Percentiles rank a stretch among this genome's conserved stretches.
phyloP scores from a whole-genome alignment of 2,888 invertebrate genomes.

The Dendrolimus houi region DNA sequence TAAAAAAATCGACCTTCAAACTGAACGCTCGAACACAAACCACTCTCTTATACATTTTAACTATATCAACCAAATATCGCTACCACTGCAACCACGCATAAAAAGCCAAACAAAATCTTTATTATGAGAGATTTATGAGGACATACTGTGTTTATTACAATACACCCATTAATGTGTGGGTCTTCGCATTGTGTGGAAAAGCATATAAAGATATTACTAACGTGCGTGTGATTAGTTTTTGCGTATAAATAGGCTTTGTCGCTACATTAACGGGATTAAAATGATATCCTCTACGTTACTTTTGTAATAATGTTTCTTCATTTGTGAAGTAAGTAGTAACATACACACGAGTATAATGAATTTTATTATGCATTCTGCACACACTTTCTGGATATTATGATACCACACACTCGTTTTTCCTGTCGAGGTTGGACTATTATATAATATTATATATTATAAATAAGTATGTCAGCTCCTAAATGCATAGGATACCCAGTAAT shows the following conservation, averaged over 20 bases:
- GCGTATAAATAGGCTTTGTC: neutral
- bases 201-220: slow-evolving; percentile 8
- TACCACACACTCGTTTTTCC: too few relatives aligned
- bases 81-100: slow-evolving; percentile 11
- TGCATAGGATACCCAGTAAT: too few relatives aligned
- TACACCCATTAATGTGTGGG: slow-evolving; percentile 12
- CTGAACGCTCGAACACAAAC: neutral
- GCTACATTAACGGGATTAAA: neutral
- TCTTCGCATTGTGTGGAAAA: slow-evolving; percentile 13
- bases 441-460: too few relatives aligned
- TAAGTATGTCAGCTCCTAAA: too few relatives aligned
- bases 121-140: slow-evolving; percentile 33
- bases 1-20: neutral
- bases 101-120: slow-evolving; percentile 27
- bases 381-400: too few relatives aligned
- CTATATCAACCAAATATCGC: neutral
- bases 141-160: slow-evolving; percentile 22
- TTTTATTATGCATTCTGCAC: too few relatives aligned
- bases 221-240: neutral
- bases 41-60: neutral
- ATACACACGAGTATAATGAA: too few relatives aligned
- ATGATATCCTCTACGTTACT: neutral
- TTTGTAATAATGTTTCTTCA: too few relatives aligned
- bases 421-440: too few relatives aligned
- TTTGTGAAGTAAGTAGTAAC: too few relatives aligned